A percentile compares a stretch with the other conserved stretches of the same genome.
phyloP scores from a whole-genome alignment of 1,140 invertebrate species.

The Drosophila yakuba region DNA sequence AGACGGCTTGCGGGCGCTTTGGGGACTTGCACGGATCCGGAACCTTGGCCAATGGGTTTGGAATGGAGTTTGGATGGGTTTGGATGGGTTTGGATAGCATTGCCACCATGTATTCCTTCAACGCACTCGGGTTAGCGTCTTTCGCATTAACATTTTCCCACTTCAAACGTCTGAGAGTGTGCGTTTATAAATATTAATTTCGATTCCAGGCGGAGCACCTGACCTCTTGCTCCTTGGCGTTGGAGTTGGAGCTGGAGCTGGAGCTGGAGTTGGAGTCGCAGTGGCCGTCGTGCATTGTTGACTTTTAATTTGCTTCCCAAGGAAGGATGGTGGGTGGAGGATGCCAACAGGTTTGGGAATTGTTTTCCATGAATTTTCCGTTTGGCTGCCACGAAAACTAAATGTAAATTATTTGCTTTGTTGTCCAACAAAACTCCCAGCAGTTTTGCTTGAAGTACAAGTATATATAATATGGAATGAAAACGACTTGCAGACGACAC shows the following conservation, averaged over 20 bases:
- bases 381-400: constrained; percentile 63
- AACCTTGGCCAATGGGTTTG: constrained; percentile 18
- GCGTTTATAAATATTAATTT: constrained; percentile 82
- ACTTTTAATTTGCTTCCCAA: constrained; percentile 72
- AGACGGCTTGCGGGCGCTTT: constrained; percentile 54
- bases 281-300: constrained; percentile 56
- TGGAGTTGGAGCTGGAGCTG: constrained; percentile 1
- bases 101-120: constrained; percentile 7
- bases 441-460: too few relatives aligned
- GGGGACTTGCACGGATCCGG: constrained; percentile 37
- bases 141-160: constrained; percentile 44
- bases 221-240: not conserved
- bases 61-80: not conserved
- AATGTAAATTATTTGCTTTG: constrained; percentile 68
- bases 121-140: constrained; percentile 30
- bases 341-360: constrained; percentile 65
- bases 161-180: constrained; percentile 35
- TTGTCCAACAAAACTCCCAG: constrained; percentile 19
- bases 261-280: constrained; percentile 8
- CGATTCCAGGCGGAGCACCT: constrained; percentile 32
- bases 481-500: constrained; percentile 66
- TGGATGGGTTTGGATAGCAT: too few relatives aligned
- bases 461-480: constrained; percentile 8
- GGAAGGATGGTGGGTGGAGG: constrained; percentile 3
- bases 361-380: constrained; percentile 60